Conservation (phyloP, 92 coral and sea anemone genomes). For the Muricea muricata region DNA sequence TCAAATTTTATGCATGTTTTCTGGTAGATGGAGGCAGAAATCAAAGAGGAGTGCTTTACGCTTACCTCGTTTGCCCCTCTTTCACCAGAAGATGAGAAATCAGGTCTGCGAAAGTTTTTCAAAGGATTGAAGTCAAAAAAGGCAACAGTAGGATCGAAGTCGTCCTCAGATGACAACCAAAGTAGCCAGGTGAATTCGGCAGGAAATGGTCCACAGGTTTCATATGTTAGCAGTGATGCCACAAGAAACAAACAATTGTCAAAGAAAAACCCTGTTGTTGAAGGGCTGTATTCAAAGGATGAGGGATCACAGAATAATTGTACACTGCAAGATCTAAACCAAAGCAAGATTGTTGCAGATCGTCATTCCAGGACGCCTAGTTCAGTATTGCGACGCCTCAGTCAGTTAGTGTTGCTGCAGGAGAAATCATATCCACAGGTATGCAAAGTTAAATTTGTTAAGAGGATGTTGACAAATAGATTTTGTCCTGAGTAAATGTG, state of each 20-base stretch:
- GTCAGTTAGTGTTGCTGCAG: not conserved
- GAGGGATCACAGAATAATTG: no score
- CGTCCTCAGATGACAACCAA: not conserved
- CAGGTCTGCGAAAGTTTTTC: constrained; percentile 12
- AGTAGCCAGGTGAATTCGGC: not conserved
- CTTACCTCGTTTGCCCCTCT: constrained; percentile 91
- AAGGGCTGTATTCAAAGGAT: not conserved
- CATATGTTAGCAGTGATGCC: not conserved
- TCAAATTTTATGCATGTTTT: not conserved
- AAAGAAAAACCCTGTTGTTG: not conserved
- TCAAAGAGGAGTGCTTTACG: constrained; percentile 58
- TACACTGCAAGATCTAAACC: not conserved
- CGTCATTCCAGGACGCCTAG: constrained; percentile 14
- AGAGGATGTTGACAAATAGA: no score
- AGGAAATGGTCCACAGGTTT: constrained; percentile 8
- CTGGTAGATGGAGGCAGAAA: constrained; percentile 11
- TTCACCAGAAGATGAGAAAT: constrained; percentile 74
- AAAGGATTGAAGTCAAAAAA: not conserved
- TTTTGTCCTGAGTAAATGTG: no score
- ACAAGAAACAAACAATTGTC: not conserved
- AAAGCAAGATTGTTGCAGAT: not conserved
- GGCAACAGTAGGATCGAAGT: not conserved
- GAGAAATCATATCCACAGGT: constrained; percentile 29
- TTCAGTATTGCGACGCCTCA: constrained; percentile 35
- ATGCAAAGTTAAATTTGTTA: no score